phyloP scores from a whole-genome alignment of 2,113 vertebrate species.

The Phaetusa simplex region DNA sequence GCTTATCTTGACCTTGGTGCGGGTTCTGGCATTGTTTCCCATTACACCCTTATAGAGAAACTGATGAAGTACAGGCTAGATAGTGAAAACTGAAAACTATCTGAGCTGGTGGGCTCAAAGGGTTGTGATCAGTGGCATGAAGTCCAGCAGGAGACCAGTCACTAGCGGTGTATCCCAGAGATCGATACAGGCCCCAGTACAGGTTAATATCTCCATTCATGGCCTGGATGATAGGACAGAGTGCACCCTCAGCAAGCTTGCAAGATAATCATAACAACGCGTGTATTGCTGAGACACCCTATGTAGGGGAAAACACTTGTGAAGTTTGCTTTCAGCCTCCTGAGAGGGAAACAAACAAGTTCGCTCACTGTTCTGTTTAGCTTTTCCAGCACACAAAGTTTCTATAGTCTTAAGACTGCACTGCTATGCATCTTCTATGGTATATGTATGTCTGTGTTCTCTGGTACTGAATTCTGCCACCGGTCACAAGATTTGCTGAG shows the following conservation, averaged over 20 bases:
- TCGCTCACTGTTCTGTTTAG: not conserved
- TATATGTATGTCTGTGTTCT: not conserved
- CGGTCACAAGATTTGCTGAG: not conserved
- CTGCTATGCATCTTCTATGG: not conserved
- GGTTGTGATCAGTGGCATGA: not conserved
- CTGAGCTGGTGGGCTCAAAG: not conserved
- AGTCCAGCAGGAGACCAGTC: not conserved
- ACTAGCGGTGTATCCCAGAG: not conserved
- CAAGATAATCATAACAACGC: not conserved
- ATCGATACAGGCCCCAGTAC: fast-evolving
- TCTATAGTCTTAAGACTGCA: not conserved
- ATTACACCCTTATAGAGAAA: not conserved
- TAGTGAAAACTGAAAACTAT: not conserved
- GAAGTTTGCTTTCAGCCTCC: slow-evolving; percentile 22
- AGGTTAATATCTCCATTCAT: not conserved
- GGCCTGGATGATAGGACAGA: not conserved
- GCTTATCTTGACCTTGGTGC: not conserved
- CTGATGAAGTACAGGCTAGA: not conserved
- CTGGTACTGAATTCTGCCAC: not conserved
- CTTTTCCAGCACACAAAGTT: slow-evolving; percentile 34
- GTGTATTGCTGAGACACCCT: slow-evolving; percentile 32
- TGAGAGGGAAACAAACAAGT: slow-evolving; percentile 59
- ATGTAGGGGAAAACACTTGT: slow-evolving; percentile 12
- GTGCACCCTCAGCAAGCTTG: not conserved
- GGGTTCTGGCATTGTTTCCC: not conserved